These are phyloP conservation scores for Dasyprocta punctata DNA, from an alignment of 2,113 vertebrate species.

Conservation along the genomic window DNA sequence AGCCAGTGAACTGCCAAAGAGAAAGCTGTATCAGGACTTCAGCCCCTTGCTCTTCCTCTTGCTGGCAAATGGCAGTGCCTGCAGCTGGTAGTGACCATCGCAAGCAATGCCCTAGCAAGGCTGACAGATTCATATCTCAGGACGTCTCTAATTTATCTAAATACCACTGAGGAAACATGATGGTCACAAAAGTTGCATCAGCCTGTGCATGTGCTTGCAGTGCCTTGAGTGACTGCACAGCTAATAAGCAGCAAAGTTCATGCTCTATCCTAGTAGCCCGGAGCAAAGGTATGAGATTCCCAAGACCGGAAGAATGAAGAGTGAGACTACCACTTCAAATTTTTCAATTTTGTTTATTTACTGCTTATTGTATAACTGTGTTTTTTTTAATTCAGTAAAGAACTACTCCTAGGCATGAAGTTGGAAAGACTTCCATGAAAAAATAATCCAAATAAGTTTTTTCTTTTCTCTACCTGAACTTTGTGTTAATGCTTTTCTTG, in stretches of 20 bases:
- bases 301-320: not conserved
- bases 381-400: not conserved
- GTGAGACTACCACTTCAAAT: not conserved
- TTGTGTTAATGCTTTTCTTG: not conserved
- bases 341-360: not conserved
- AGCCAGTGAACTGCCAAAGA: not conserved
- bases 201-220: rapidly evolving
- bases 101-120: too few species aligned
- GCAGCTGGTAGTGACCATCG: not conserved
- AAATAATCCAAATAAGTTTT: not conserved
- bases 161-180: rapidly evolving
- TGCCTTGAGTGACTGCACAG: not conserved
- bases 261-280: not conserved
- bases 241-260: too few species aligned
- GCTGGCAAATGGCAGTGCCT: not conserved
- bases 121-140: not conserved
- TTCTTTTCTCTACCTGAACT: not conserved
- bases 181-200: rapidly evolving
- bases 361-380: not conserved
- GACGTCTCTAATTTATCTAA: too few species aligned
- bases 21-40: not conserved
- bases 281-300: not conserved
- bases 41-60: rapidly evolving
- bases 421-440: not conserved
- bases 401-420: not conserved